Conservation (phyloP, 2,113 vertebrate species). For the Mellivora capensis region DNA sequence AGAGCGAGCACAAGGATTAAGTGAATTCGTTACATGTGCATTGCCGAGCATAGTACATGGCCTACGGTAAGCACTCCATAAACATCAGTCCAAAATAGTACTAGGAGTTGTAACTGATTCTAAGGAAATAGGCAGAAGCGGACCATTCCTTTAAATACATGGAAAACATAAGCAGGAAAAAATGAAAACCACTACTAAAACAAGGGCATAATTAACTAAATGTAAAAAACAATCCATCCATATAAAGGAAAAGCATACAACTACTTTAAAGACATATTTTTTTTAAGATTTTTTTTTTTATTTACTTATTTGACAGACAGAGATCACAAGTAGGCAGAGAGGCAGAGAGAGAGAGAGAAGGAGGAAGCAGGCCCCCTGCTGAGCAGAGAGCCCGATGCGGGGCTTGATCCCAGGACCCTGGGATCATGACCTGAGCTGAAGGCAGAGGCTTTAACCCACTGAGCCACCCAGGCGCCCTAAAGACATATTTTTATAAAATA, state of each 20-base stretch:
- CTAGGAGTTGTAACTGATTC: not conserved
- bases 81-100: not conserved
- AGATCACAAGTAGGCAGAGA: no score
- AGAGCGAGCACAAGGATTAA: not conserved
- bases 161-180: not conserved
- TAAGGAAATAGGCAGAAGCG: not conserved
- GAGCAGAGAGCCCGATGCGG: no score
- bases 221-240: not conserved
- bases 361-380: no score
- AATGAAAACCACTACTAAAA: not conserved
- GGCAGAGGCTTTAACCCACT: no score
- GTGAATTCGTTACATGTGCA: not conserved
- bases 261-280: not conserved
- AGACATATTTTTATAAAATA: not conserved
- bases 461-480: no score
- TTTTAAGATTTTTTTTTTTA: no score
- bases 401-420: no score
- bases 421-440: no score
- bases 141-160: not conserved
- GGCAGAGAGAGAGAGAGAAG: no score
- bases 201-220: not conserved
- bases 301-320: no score
- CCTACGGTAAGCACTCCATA: not conserved
- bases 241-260: not conserved
- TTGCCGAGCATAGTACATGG: not conserved